A percentile compares a stretch with the other conserved stretches of the same genome.
Evolutionary conservation across 2,797 vertebrate genomes (phyloP).

Genomic region (Onychomys arenicola): DNA sequence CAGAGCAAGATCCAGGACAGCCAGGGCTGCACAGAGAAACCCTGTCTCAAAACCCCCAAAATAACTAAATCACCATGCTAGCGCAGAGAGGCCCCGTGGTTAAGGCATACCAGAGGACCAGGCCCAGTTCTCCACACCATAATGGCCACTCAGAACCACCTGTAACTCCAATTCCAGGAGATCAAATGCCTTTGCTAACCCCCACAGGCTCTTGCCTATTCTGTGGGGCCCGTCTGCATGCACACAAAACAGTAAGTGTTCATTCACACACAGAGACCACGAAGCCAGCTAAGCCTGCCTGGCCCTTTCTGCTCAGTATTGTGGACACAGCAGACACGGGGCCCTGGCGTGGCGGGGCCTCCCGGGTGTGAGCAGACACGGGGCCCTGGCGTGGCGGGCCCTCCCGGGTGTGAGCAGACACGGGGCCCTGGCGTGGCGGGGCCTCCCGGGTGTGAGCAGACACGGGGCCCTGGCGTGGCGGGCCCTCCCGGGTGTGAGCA

Average conservation of each 20-base stretch:
- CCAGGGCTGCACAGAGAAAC: too few relatives aligned
- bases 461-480: not conserved
- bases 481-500: not conserved
- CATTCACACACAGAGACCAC: too few relatives aligned
- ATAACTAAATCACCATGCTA: not conserved
- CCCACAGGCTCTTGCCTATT: not conserved
- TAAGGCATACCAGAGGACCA: not conserved
- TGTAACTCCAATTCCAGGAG: not conserved
- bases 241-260: not conserved
- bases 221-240: not conserved
- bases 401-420: not conserved
- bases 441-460: not conserved
- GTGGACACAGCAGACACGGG: not conserved
- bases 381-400: not conserved
- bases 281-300: not conserved
- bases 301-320: not conserved
- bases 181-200: not conserved
- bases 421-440: not conserved
- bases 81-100: not conserved
- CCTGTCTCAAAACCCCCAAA: not conserved
- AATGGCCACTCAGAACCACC: not conserved
- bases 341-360: not conserved
- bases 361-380: too few relatives aligned
- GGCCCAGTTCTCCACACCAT: not conserved
- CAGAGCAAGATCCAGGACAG: not conserved